Evolutionary conservation across 1,140 invertebrate species (phyloP).

Genomic region (Capitella teleta): DNA sequence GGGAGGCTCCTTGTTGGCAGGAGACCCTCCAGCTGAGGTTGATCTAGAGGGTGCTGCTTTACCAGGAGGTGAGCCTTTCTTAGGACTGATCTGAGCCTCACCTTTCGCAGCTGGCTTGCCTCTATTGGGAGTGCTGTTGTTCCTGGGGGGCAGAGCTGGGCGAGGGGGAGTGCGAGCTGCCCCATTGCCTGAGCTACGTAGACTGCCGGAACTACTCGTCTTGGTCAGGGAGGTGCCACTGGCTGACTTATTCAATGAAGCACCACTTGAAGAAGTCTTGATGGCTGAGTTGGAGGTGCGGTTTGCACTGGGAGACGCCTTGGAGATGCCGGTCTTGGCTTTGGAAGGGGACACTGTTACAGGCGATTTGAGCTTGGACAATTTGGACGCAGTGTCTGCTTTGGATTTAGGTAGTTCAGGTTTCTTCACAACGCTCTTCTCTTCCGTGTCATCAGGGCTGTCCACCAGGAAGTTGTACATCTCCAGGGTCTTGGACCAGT

Average conservation of each 20-base stretch:
- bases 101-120: too few species aligned
- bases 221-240: constrained; percentile 16
- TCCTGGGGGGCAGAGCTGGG: constrained; percentile 5
- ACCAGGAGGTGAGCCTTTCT: constrained; percentile 42
- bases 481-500: too few species aligned
- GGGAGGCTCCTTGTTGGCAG: neutral
- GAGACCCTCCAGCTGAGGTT: too few species aligned
- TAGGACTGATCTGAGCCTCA: too few species aligned
- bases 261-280: too few species aligned
- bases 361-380: neutral
- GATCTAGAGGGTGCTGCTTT: neutral
- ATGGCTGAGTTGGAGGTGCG: too few species aligned
- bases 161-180: constrained; percentile 15
- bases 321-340: too few species aligned
- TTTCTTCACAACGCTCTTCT: neutral
- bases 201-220: constrained; percentile 10
- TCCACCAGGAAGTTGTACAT: too few species aligned
- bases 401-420: neutral
- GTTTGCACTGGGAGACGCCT: too few species aligned
- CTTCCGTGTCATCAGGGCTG: neutral
- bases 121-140: constrained; percentile 1
- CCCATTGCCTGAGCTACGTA: constrained; percentile 12
- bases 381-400: neutral
- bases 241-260: constrained; percentile 15
- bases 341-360: too few species aligned